phyloP scores from a whole-genome alignment of 2,888 invertebrate species.

The Nezara viridula region DNA sequence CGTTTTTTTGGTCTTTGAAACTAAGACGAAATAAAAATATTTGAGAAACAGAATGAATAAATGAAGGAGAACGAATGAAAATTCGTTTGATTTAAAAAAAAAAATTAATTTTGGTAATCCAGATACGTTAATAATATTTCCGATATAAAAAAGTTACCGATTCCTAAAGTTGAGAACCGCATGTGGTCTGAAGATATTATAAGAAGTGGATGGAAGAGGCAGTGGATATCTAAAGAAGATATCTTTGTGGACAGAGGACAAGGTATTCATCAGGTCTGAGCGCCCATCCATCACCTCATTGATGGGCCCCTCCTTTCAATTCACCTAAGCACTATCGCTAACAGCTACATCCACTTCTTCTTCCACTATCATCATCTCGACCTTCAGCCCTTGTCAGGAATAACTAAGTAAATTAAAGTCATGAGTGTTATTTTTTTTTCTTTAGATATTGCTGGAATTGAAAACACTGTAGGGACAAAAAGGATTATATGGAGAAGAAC shows the following conservation, averaged over 20 bases:
- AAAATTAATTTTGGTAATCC: too few relatives aligned
- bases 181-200: background rate
- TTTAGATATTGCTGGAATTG: too few relatives aligned
- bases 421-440: too few relatives aligned
- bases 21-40: too few relatives aligned
- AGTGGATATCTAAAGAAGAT: background rate
- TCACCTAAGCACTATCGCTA: conserved; percentile 15
- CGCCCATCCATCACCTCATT: conserved; percentile 26
- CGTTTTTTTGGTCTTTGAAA: too few relatives aligned
- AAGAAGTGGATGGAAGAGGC: background rate
- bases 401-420: background rate
- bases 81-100: too few relatives aligned
- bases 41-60: too few relatives aligned
- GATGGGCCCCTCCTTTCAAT: background rate
- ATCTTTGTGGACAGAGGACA: background rate
- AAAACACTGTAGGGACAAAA: too few relatives aligned
- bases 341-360: background rate
- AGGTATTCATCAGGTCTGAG: background rate
- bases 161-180: background rate
- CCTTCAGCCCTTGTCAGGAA: background rate
- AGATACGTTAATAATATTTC: background rate
- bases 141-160: background rate
- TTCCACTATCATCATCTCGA: background rate
- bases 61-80: too few relatives aligned
- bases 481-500: too few relatives aligned